These are phyloP conservation scores for Hydrolagus colliei DNA, from an alignment of 2,797 vertebrate species.

Conservation along the genomic window DNA sequence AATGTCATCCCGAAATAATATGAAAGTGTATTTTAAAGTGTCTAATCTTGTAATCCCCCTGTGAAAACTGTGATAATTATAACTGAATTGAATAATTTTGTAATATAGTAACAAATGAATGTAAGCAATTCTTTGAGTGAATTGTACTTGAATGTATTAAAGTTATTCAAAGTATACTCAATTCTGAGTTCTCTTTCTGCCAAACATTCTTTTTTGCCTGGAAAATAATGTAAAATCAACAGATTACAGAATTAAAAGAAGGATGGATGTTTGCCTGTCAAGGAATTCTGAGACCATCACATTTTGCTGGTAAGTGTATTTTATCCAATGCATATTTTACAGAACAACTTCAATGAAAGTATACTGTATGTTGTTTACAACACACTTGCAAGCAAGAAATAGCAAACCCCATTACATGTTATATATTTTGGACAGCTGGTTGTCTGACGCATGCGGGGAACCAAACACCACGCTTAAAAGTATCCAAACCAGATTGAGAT, in stretches of 20 bases:
- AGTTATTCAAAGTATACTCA: neutral
- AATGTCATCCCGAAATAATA: neutral
- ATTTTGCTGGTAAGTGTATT: neutral
- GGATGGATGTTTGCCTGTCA: neutral
- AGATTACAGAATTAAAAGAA: neutral
- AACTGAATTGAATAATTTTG: slow-evolving; percentile 28
- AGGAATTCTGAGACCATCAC: neutral
- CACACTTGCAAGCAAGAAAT: too few species aligned
- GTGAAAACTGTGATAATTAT: slow-evolving; percentile 28
- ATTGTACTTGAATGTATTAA: neutral
- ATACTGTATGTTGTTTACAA: too few species aligned
- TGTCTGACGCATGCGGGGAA: too few species aligned
- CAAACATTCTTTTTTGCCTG: neutral
- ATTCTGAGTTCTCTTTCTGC: neutral
- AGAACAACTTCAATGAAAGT: too few species aligned
- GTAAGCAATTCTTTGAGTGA: neutral
- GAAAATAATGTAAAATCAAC: too few species aligned
- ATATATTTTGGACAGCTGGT: too few species aligned
- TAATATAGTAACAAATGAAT: slow-evolving; percentile 27
- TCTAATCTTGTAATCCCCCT: slow-evolving; percentile 14
- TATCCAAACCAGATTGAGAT: too few species aligned
- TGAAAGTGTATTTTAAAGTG: neutral
- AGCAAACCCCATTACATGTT: too few species aligned
- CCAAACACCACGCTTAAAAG: too few species aligned
- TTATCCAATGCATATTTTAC: too few species aligned